A percentile compares a stretch with the other conserved stretches of the same genome.
Conservation (phyloP, 2,888 invertebrate genomes). For the Drosophila cracens region DNA sequence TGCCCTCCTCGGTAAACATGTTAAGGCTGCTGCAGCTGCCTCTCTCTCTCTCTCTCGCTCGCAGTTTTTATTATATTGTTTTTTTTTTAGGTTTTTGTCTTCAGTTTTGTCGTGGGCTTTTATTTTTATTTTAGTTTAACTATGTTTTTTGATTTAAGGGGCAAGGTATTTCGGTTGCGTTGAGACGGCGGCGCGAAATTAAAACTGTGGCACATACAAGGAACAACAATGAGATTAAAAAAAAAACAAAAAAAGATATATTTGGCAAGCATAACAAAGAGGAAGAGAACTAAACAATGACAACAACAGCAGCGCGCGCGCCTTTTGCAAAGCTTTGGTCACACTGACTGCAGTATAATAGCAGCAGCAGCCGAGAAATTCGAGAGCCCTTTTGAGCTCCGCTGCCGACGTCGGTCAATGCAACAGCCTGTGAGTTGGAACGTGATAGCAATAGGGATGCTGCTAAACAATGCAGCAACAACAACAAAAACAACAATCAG, state of each 20-base stretch:
- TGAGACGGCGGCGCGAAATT: constrained; percentile 46
- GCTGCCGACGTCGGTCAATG: constrained; percentile 44
- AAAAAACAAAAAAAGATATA: neutral
- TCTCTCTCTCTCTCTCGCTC: constrained; percentile 23
- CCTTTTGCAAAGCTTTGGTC: constrained; percentile 42
- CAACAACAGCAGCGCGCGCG: constrained; percentile 41
- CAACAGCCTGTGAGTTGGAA: constrained; percentile 51
- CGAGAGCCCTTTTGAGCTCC: constrained; percentile 61
- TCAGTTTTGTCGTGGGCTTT: constrained; percentile 30
- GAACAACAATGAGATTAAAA: constrained; percentile 12
- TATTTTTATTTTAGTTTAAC: constrained; percentile 13
- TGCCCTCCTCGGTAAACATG: constrained; percentile 84
- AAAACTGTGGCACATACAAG: constrained; percentile 47
- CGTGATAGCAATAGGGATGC: constrained; percentile 64
- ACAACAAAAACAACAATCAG: constrained; percentile 17
- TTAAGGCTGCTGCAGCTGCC: constrained; percentile 55
- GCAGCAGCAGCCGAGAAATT: constrained; percentile 47
- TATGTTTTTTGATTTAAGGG: constrained; percentile 16
- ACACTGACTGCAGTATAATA: constrained; percentile 36
- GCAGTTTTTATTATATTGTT: constrained; percentile 25
- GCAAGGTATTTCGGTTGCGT: constrained; percentile 24
- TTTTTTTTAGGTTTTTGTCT: constrained; percentile 22
- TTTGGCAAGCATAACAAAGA: constrained; percentile 28
- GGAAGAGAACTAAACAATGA: constrained; percentile 17
- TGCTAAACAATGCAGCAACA: constrained; percentile 45